phyloP scores from a whole-genome alignment of 2,113 vertebrate genomes.

The Corythaixoides concolor region DNA sequence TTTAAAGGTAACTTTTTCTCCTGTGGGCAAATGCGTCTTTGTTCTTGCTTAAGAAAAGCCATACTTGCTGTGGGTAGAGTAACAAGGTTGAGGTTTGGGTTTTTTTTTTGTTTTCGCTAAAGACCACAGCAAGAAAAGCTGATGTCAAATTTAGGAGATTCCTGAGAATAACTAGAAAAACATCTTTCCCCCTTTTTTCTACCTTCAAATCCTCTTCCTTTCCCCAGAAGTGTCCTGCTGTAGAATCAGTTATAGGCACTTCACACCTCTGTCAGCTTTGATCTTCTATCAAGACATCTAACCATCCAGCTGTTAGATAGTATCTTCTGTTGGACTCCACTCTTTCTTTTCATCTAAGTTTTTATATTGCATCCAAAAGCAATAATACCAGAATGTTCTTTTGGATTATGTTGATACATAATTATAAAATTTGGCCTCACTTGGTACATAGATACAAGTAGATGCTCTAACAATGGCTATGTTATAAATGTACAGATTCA shows the following conservation, averaged over 20 bases:
- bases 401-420: neutral
- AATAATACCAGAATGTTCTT: neutral
- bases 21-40: neutral
- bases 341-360: neutral
- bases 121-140: neutral
- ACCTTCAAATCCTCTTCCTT: neutral
- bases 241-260: neutral
- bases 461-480: neutral
- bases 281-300: neutral
- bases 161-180: neutral
- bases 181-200: neutral
- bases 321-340: neutral
- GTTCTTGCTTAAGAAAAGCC: neutral
- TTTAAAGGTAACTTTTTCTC: slow-evolving; percentile 84
- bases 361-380: neutral
- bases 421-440: neutral
- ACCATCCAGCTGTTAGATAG: neutral
- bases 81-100: neutral
- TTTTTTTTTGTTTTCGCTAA: neutral
- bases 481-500: neutral
- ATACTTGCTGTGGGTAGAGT: neutral
- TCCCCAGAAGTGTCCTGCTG: neutral
- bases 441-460: neutral
- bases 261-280: neutral
- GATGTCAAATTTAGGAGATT: slow-evolving; percentile 27